Evolutionary conservation across 1,140 invertebrate species (phyloP).

Genomic region (Lasioglossum baleicum): DNA sequence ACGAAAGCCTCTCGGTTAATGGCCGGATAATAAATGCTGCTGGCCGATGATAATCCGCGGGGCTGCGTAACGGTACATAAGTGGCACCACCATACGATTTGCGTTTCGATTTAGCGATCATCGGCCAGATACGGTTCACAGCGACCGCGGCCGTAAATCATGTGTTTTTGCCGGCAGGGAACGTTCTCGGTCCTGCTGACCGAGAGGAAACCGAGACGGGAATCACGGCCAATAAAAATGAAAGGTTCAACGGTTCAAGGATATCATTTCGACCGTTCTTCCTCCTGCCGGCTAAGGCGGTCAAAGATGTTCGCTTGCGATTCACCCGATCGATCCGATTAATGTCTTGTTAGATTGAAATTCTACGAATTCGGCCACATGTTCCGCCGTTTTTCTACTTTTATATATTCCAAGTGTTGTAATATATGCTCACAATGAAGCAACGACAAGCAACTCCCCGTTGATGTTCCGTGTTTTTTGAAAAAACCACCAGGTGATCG

Average conservation of each 20-base stretch:
- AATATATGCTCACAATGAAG: no score
- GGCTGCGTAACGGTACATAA: slow-evolving; percentile 53
- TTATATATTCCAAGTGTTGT: background rate
- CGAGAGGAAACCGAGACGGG: slow-evolving; percentile 15
- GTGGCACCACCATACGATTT: slow-evolving; percentile 34
- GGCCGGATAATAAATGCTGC: slow-evolving; percentile 43
- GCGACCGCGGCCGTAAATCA: slow-evolving; percentile 33
- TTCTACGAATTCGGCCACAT: background rate
- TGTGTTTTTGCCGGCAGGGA: slow-evolving; percentile 15
- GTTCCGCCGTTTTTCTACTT: background rate
- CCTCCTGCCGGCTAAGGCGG: background rate
- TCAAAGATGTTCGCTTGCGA: no score
- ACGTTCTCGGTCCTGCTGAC: background rate
- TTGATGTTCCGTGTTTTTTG: no score
- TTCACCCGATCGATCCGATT: background rate
- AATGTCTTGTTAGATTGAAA: no score
- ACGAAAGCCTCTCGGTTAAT: slow-evolving; percentile 43
- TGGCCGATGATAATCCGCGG: slow-evolving; percentile 35
- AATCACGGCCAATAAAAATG: slow-evolving; percentile 29
- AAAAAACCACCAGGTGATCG: no score
- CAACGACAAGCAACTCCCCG: no score
- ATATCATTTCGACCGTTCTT: background rate
- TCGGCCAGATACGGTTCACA: slow-evolving; percentile 27
- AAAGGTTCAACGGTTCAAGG: slow-evolving; percentile 13
- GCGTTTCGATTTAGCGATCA: slow-evolving; percentile 38